Evolutionary conservation across 2,797 vertebrate species (phyloP).

Genomic region (Naso thynnoides): DNA sequence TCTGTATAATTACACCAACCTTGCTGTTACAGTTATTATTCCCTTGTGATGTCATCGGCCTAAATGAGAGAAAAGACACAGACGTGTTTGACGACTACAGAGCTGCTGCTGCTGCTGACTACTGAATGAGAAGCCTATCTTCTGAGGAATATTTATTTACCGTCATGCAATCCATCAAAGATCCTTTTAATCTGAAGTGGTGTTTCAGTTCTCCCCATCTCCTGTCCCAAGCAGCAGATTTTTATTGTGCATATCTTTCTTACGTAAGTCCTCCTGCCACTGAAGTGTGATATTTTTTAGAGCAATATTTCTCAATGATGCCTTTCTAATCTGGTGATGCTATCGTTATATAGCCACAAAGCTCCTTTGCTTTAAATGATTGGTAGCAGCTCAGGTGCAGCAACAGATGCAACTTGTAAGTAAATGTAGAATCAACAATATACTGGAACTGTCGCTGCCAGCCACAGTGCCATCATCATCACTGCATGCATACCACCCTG

Average conservation of each 20-base stretch:
- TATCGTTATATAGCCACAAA: not conserved
- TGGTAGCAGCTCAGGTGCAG: not conserved
- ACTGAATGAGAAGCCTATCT: slow-evolving; percentile 38
- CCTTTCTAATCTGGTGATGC: not conserved
- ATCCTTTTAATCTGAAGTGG: slow-evolving; percentile 6
- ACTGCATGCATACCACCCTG: not conserved
- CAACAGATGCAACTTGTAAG: slow-evolving; percentile 8
- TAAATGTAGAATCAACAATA: slow-evolving; percentile 9
- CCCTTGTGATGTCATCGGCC: slow-evolving; percentile 48
- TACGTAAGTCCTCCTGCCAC: not conserved
- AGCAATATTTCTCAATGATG: slow-evolving; percentile 6
- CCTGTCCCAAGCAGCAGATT: not conserved
- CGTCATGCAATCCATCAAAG: slow-evolving; percentile 54
- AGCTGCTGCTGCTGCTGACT: slow-evolving; percentile 51
- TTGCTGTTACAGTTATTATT: slow-evolving; percentile 51
- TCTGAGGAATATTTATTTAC: slow-evolving; percentile 56
- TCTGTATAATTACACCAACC: slow-evolving; percentile 56
- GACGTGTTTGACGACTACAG: slow-evolving; percentile 46
- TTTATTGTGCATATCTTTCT: slow-evolving; percentile 17
- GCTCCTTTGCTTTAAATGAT: slow-evolving; percentile 13
- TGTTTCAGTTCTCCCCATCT: slow-evolving; percentile 14
- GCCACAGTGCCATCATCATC: not conserved
- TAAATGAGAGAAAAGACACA: slow-evolving; percentile 48
- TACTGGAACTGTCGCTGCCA: slow-evolving; percentile 10
- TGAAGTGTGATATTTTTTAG: slow-evolving; percentile 2